These are phyloP conservation scores for Darevskia mixta DNA, from an alignment of 2,797 vertebrate species.

Conservation along the genomic window DNA sequence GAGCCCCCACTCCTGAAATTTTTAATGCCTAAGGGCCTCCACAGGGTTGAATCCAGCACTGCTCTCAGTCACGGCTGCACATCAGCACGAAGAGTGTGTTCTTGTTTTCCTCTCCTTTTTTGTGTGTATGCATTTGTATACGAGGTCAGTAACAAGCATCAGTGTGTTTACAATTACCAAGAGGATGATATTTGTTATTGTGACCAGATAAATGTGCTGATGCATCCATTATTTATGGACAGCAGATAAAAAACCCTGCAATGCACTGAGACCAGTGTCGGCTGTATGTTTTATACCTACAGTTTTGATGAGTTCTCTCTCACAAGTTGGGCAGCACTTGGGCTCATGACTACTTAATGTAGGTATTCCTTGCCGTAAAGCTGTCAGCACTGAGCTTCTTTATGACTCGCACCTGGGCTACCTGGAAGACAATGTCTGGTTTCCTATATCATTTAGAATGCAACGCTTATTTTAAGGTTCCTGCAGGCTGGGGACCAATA, in stretches of 20 bases:
- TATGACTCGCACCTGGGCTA: conserved; percentile 60
- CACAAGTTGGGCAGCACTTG: conserved; percentile 59
- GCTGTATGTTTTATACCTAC: conserved; percentile 73
- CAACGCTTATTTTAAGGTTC: not conserved
- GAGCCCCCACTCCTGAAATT: no score
- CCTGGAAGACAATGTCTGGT: conserved; percentile 51
- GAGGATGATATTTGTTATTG: conserved; percentile 76
- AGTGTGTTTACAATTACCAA: conserved; percentile 77
- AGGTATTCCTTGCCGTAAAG: conserved; percentile 71
- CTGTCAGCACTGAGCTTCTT: conserved; percentile 67
- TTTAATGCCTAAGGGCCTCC: no score
- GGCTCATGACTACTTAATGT: conserved; percentile 64
- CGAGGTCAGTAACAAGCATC: conserved; percentile 78
- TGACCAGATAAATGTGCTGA: conserved; percentile 74
- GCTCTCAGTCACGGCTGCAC: not conserved
- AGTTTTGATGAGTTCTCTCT: conserved; percentile 75
- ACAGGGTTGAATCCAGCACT: no score
- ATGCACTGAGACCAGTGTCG: conserved; percentile 71
- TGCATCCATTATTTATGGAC: conserved; percentile 74
- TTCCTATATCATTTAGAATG: conserved; percentile 48
- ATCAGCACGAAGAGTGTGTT: no score
- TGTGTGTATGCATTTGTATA: conserved; percentile 64
- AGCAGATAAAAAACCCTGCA: conserved; percentile 72
- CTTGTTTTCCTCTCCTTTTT: conserved; percentile 8
- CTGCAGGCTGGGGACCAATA: not conserved